phyloP scores from a whole-genome alignment of 2,888 invertebrate species.

The Celastrina argiolus region DNA sequence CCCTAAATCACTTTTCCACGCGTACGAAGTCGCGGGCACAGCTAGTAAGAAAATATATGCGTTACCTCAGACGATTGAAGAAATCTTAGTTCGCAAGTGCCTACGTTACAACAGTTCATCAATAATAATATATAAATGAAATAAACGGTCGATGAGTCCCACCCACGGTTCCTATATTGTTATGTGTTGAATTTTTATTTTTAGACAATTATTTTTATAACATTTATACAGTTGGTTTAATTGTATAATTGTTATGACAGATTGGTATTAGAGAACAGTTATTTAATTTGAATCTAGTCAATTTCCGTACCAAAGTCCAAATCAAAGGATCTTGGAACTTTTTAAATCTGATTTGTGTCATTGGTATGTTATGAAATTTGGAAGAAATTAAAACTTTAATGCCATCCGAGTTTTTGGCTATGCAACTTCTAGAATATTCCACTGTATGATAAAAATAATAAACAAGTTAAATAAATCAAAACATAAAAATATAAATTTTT shows the following conservation, averaged over 20 bases:
- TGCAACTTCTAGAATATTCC: too few species aligned
- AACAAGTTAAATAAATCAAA: neutral
- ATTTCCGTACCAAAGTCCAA: neutral
- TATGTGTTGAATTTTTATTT: constrained; percentile 25
- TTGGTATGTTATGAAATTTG: too few species aligned
- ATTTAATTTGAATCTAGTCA: neutral
- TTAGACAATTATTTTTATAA: constrained; percentile 12
- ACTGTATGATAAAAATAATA: too few species aligned
- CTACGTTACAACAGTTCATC: constrained; percentile 29
- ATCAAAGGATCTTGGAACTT: too few species aligned
- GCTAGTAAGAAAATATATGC: neutral
- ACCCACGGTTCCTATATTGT: constrained; percentile 36
- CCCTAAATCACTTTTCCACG: too few species aligned
- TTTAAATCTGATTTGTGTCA: too few species aligned
- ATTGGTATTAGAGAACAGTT: constrained; percentile 1
- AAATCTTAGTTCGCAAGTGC: constrained; percentile 36
- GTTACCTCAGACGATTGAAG: constrained; percentile 32
- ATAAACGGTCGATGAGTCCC: constrained; percentile 37
- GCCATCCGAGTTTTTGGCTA: too few species aligned
- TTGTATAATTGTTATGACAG: constrained; percentile 18
- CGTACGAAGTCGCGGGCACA: too few species aligned
- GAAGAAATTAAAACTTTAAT: too few species aligned
- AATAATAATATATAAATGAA: constrained; percentile 33
- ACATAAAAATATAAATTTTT: neutral
- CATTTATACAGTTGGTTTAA: constrained; percentile 14